Conservation (phyloP, 1,140 invertebrate species). For the Zaprionus tsacasi region DNA sequence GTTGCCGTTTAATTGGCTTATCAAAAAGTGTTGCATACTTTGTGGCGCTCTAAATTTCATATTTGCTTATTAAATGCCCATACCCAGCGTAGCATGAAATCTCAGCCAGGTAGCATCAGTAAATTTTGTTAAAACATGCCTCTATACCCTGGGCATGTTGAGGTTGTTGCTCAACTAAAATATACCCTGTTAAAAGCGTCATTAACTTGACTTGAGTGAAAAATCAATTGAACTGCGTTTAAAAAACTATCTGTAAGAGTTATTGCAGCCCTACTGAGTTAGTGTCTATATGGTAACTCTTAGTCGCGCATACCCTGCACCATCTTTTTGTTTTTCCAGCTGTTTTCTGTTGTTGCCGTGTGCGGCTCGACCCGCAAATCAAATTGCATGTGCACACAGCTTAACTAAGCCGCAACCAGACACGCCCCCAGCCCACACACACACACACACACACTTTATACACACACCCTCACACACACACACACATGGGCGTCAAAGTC, state of each 20-base stretch:
- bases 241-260: no score
- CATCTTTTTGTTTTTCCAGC: background rate
- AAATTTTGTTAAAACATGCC: background rate
- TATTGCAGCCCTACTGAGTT: background rate
- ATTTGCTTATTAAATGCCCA: background rate
- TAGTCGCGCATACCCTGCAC: background rate
- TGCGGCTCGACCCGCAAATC: conserved; percentile 35
- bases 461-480: background rate
- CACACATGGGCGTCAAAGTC: conserved; percentile 16
- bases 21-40: conserved; percentile 52
- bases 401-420: conserved; percentile 41
- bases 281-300: background rate
- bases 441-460: background rate
- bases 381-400: conserved; percentile 55
- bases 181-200: no score
- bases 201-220: background rate
- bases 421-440: background rate
- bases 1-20: conserved; percentile 47
- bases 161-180: no score
- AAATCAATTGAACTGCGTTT: background rate
- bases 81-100: background rate
- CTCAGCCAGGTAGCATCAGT: background rate
- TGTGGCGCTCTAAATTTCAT: conserved; percentile 30
- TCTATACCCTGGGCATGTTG: no score
- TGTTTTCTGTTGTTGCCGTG: conserved; percentile 9